Evolutionary conservation across 2,888 invertebrate genomes (phyloP), one percentile per base, ranked within the genome.

Genomic region (Rhagonycha fulva): DNA sequence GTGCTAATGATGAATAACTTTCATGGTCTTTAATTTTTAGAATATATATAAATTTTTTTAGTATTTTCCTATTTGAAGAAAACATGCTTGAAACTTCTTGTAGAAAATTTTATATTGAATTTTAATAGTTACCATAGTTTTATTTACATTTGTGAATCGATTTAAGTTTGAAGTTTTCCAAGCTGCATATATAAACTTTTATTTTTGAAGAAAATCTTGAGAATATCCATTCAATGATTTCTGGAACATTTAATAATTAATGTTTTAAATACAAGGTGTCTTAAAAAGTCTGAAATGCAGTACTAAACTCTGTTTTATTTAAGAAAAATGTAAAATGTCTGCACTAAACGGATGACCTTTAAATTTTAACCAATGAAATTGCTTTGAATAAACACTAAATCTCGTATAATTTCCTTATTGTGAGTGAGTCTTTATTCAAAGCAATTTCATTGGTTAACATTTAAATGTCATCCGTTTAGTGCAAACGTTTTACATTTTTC

Each of bases 31-130:
- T 68, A 19, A 32, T 68, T 11, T 14, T 68, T 32, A 47, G 12
- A 68, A 68, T 68, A 32, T 68, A 32, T 30, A 14, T 28, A 61
- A 14, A 69, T 70, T 70, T 62, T 70, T 70, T 70, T 62, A 66
- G 14, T 14, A 60, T 70, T 63, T 70, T 23, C 14, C n/a, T 68
- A 68, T 74, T 32, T 4, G 32, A 4, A 12, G 32, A 12, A 12
- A 32, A 32, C 12, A 12, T 32, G 32, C 32, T 32, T 10, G 11
- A 32, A 32, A 12, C 12, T 32, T 32, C 12, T 3, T 32, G 12
- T 32, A 12, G 32, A 0, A 47, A n/a, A 47, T 47, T n/a, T 47
- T 47, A 47, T 47, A 47, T 47, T 47, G 1, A 32, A 12, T 47
- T n/a, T 2, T 3, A 47, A 47, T 47, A n/a, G 9, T 3, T 47